Conservation (phyloP, 1,140 invertebrate species). For the Steinernema feltiae region DNA sequence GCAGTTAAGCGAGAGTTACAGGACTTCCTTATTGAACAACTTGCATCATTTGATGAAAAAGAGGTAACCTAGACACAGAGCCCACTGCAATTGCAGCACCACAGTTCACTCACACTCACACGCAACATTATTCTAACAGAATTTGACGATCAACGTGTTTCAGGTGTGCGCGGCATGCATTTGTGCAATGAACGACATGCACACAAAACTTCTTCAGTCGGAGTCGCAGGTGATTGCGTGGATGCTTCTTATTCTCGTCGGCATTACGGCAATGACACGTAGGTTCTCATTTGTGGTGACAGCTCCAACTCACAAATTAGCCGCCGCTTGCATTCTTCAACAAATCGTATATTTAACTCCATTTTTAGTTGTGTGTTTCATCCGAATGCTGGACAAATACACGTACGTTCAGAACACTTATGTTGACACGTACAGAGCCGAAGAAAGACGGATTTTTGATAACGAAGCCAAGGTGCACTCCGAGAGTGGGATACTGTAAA, state of each 20-base stretch:
- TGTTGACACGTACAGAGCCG: constrained; percentile 44
- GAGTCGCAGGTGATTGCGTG: constrained; percentile 42
- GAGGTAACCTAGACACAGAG: background rate
- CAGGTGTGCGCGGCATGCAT: constrained; percentile 36
- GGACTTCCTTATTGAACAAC: background rate
- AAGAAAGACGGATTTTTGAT: constrained; percentile 45
- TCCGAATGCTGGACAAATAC: constrained; percentile 52
- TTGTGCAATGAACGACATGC: constrained; percentile 24
- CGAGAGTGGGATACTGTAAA: background rate
- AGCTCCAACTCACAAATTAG: too few relatives aligned
- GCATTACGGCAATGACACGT: constrained; percentile 35
- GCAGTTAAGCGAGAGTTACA: background rate
- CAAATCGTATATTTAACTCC: too few relatives aligned
- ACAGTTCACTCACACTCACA: too few relatives aligned
- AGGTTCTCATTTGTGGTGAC: background rate
- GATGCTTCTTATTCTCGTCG: constrained; percentile 27
- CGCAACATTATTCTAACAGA: too few relatives aligned
- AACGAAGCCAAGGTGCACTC: constrained; percentile 40
- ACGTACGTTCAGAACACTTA: constrained; percentile 47
- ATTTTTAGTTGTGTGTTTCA: constrained; percentile 44
- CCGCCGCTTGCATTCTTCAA: too few relatives aligned
- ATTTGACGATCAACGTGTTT: too few relatives aligned
- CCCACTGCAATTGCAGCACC: too few relatives aligned
- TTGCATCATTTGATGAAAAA: background rate
- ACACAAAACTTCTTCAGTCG: constrained; percentile 30